Evolutionary conservation across 37 sponge, comb jelly and placozoan genomes (phyloP).

Genomic region (Tethya wilhelma): DNA sequence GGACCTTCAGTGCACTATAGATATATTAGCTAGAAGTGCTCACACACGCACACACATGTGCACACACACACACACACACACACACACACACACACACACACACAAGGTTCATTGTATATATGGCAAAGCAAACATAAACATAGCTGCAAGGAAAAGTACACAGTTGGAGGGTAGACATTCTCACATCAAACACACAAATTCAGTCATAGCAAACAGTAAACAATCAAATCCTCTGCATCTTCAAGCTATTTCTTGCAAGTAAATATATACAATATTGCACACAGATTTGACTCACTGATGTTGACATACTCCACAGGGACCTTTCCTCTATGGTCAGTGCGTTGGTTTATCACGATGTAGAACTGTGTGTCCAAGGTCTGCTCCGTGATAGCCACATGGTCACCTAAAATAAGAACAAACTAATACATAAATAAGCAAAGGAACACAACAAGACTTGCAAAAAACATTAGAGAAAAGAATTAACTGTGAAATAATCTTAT

Average conservation of each 20-base stretch:
- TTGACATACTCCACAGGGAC: conserved; percentile 48
- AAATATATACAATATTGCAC: no score
- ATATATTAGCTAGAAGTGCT: no score
- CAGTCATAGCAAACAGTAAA: no score
- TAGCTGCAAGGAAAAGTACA: no score
- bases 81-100: not conserved
- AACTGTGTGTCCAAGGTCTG: conserved; percentile 39
- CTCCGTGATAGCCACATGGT: conserved; percentile 39
- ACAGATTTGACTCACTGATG: conserved; percentile 54
- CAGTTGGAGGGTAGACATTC: no score
- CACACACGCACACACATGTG: not conserved
- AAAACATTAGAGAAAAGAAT: not conserved
- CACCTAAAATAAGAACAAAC: conserved; percentile 8
- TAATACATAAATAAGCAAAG: not conserved
- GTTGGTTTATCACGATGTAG: conserved; percentile 35
- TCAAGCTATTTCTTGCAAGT: no score
- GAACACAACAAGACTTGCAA: not conserved
- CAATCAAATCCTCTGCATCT: no score
- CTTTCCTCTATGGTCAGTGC: conserved; percentile 17
- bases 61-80: not conserved
- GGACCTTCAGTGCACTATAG: no score
- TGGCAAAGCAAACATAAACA: not conserved
- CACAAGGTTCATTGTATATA: not conserved
- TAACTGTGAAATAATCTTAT: not conserved
- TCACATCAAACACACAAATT: no score